Conservation (phyloP, 92 coral and sea anemone genomes). For the Micromussa lordhowensis region DNA sequence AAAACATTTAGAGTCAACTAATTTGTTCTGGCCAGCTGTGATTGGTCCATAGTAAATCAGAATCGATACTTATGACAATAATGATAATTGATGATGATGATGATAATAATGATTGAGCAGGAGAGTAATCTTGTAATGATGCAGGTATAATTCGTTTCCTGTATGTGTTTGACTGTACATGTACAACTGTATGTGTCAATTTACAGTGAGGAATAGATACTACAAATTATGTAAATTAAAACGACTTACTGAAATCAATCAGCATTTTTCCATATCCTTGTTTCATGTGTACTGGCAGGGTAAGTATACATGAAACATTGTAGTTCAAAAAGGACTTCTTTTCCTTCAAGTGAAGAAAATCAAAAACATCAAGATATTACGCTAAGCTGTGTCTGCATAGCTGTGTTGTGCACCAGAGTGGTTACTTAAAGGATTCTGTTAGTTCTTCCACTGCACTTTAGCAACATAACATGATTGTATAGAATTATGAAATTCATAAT, state of each 20-base stretch:
- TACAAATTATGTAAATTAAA: neutral
- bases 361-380: neutral
- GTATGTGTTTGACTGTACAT: too few species aligned
- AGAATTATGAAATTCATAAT: neutral
- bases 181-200: neutral
- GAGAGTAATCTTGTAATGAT: too few species aligned
- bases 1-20: too few species aligned
- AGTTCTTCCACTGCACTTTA: neutral
- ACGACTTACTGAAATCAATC: conserved; percentile 91
- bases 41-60: too few species aligned
- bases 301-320: conserved; percentile 96
- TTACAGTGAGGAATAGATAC: neutral
- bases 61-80: too few species aligned
- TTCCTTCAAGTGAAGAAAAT: conserved; percentile 61
- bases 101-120: too few species aligned
- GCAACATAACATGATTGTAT: neutral
- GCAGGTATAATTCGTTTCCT: too few species aligned
- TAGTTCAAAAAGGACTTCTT: conserved; percentile 95
- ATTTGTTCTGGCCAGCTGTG: too few species aligned
- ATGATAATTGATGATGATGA: too few species aligned
- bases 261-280: conserved; percentile 99
- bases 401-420: neutral
- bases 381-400: neutral
- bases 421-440: neutral
- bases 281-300: conserved; percentile 95